Conservation (phyloP, 2,797 vertebrate genomes). For the Poeciliopsis turneri region DNA sequence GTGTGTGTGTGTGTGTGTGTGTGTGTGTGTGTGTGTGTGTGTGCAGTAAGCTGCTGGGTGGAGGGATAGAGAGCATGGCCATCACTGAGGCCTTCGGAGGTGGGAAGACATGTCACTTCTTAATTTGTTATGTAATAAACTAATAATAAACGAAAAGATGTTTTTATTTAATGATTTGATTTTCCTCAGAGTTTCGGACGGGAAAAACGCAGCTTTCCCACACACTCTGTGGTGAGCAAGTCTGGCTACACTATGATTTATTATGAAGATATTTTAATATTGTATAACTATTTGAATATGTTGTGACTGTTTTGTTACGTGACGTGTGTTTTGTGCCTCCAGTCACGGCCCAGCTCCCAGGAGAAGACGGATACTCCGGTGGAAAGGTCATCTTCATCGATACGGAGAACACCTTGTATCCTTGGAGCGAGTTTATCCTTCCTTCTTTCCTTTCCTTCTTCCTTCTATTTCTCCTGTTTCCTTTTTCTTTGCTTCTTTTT, state of each 20-base stretch:
- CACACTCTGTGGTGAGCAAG: constrained; percentile 92
- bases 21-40: not conserved
- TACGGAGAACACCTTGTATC: constrained; percentile 99
- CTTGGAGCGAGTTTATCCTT: constrained; percentile 48
- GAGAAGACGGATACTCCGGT: constrained; percentile 89
- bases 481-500: not conserved
- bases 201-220: constrained; percentile 98
- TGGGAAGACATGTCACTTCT: constrained; percentile 58
- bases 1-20: not conserved
- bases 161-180: not conserved
- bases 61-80: constrained; percentile 98
- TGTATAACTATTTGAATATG: no score
- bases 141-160: no score
- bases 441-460: not conserved
- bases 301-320: no score
- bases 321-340: not conserved
- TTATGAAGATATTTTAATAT: no score
- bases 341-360: constrained; percentile 97
- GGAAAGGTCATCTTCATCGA: constrained; percentile 98
- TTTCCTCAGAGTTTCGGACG: constrained; percentile 92
- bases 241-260: no score
- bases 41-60: constrained; percentile 78
- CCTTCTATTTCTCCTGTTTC: not conserved
- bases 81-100: constrained; percentile 99
- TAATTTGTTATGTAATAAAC: no score